A percentile compares a stretch with the other conserved stretches of the same genome.
phyloP scores from a whole-genome alignment of 2,888 invertebrate genomes.

The Epinotia nisella region DNA sequence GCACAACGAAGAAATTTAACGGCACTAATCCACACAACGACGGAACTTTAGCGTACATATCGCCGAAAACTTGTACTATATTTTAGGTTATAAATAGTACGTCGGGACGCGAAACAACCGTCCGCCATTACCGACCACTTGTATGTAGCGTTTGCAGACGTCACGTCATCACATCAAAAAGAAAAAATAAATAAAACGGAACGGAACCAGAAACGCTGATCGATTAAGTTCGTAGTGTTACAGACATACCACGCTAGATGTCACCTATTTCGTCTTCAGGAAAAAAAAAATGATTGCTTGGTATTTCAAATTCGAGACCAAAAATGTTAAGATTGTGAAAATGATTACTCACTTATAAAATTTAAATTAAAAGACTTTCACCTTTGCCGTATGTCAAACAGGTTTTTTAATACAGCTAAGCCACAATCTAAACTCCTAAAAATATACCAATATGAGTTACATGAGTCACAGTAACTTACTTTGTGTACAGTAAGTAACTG shows the following conservation, averaged over 20 bases:
- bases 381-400: constrained; percentile 11
- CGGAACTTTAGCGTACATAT: constrained; percentile 84
- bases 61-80: constrained; percentile 85
- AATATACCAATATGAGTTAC: not conserved
- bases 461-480: not conserved
- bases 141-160: constrained; percentile 73
- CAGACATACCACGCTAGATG: constrained; percentile 58
- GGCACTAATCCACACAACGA: constrained; percentile 81
- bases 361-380: constrained; percentile 9
- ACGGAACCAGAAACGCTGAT: constrained; percentile 50
- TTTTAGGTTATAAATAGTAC: constrained; percentile 86
- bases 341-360: not conserved
- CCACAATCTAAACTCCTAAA: not conserved
- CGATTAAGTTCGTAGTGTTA: constrained; percentile 34
- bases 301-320: too few relatives aligned
- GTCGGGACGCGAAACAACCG: constrained; percentile 83
- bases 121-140: constrained; percentile 84
- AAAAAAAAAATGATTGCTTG: too few relatives aligned
- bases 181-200: constrained; percentile 63
- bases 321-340: not conserved
- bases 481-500: not conserved
- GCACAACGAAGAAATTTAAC: constrained; percentile 80
- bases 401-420: not conserved
- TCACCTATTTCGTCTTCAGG: constrained; percentile 53
- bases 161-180: constrained; percentile 75